Conservation (phyloP, 92 coral and sea anemone species). For the Micromussa lordhowensis region DNA sequence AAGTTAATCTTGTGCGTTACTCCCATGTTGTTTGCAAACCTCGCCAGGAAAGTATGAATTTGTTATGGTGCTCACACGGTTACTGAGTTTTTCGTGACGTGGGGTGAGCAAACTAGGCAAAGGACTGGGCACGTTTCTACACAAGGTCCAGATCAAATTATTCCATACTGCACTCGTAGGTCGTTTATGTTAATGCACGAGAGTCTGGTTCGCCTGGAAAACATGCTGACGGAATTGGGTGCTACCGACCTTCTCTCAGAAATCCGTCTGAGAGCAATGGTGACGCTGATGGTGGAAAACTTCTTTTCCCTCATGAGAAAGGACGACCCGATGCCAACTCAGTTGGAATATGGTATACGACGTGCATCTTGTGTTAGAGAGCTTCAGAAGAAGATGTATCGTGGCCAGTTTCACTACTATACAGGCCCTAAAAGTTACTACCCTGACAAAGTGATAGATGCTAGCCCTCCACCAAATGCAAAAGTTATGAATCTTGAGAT, state of each 20-base stretch:
- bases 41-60: too few species aligned
- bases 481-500: too few species aligned
- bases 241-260: constrained; percentile 51
- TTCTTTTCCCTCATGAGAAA: constrained; percentile 58
- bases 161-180: constrained; percentile 54
- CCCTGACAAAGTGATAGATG: too few species aligned
- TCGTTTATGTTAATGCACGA: constrained; percentile 65
- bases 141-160: constrained; percentile 51
- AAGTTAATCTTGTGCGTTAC: too few species aligned
- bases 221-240: constrained; percentile 53
- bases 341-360: constrained; percentile 52
- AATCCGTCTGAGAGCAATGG: constrained; percentile 45
- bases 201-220: constrained; percentile 45
- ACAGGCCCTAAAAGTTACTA: constrained; percentile 67
- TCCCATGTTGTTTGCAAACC: too few species aligned
- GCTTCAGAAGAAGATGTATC: constrained; percentile 53
- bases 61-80: too few species aligned
- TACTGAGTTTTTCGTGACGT: constrained; percentile 47
- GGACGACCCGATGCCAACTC: constrained; percentile 57
- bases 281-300: constrained; percentile 63
- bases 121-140: constrained; percentile 57
- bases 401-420: constrained; percentile 48
- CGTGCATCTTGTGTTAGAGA: constrained; percentile 65
- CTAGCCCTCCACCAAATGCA: too few species aligned
- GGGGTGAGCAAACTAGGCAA: constrained; percentile 52